phyloP scores from a whole-genome alignment of 2,888 invertebrate genomes.

The Tenthredo distinguenda region DNA sequence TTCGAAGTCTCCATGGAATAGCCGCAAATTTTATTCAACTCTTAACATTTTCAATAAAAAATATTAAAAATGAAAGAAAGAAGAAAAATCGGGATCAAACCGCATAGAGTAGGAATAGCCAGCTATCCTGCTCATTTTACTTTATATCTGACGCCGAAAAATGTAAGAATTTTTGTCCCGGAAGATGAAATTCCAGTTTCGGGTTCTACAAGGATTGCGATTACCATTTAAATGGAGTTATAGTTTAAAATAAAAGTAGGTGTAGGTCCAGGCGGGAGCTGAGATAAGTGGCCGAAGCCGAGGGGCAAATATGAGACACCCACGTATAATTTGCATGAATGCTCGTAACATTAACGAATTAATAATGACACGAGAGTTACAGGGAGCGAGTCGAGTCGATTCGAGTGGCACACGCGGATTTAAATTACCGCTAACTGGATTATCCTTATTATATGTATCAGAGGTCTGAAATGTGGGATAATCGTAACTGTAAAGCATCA shows the following conservation, averaged over 20 bases:
- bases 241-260: not conserved
- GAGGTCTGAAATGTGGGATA: not conserved
- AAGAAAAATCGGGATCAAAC: not conserved
- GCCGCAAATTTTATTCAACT: not conserved
- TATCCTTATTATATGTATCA: not conserved
- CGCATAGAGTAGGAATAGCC: too few relatives aligned
- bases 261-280: not conserved
- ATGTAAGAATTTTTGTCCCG: too few relatives aligned
- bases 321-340: constrained; percentile 23
- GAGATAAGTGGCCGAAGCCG: not conserved
- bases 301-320: constrained; percentile 7
- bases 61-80: not conserved
- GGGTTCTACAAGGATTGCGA: not conserved
- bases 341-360: constrained; percentile 34
- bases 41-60: not conserved
- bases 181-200: too few relatives aligned
- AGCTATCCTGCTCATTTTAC: too few relatives aligned
- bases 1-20: constrained; percentile 21
- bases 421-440: constrained; percentile 17
- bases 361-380: not conserved
- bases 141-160: too few relatives aligned
- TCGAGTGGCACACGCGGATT: not conserved
- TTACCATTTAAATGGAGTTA: constrained; percentile 38
- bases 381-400: not conserved
- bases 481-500: not conserved